Conservation (phyloP, 2,888 invertebrate species). For the Leucophora obtusa region DNA sequence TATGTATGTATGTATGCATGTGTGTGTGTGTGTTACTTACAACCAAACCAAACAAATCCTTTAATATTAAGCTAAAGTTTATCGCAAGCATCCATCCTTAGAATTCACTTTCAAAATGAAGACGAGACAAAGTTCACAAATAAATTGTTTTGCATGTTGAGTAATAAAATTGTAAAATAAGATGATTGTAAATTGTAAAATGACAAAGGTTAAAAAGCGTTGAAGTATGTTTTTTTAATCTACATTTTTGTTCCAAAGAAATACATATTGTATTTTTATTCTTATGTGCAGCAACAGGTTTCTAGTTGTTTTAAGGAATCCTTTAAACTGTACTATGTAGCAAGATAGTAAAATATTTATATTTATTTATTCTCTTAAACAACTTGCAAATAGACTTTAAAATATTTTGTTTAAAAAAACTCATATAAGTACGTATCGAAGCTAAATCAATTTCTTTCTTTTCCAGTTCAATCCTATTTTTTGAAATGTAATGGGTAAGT, state of each 20-base stretch:
- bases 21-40: background rate
- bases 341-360: too few species aligned
- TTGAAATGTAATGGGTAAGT: background rate
- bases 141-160: slow-evolving; percentile 52
- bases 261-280: background rate
- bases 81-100: slow-evolving; percentile 25
- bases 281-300: slow-evolving; percentile 17
- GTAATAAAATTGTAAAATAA: slow-evolving; percentile 44
- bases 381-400: background rate
- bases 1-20: too few species aligned
- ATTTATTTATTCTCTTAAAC: background rate
- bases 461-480: background rate
- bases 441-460: background rate
- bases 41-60: slow-evolving; percentile 17
- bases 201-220: slow-evolving; percentile 38
- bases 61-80: slow-evolving; percentile 21
- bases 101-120: slow-evolving; percentile 16
- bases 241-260: background rate
- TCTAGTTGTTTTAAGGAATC: background rate
- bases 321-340: background rate
- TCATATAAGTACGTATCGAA: background rate
- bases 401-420: background rate
- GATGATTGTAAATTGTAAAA: slow-evolving; percentile 29
- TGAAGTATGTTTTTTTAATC: background rate
- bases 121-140: slow-evolving; percentile 44